Evolutionary conservation across 2,797 vertebrate genomes (phyloP).

Genomic region (Salarias fasciatus): DNA sequence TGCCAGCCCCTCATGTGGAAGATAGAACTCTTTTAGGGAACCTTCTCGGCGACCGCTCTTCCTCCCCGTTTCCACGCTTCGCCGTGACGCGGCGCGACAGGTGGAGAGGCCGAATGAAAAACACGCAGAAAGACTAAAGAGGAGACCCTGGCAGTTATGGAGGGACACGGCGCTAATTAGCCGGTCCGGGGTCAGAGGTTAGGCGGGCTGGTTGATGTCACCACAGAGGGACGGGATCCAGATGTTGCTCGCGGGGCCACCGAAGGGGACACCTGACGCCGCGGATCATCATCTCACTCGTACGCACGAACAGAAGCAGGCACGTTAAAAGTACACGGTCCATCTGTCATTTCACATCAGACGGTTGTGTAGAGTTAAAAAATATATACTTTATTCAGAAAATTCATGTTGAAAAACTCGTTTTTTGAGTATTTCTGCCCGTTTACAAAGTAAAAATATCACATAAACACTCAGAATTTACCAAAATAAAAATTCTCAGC

Average conservation of each 20-base stretch:
- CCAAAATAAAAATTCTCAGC: no score
- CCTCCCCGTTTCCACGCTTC: neutral
- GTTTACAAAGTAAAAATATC: no score
- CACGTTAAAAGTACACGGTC: no score
- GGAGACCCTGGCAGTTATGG: slow-evolving; percentile 58
- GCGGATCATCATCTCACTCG: slow-evolving; percentile 29
- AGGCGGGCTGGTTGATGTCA: slow-evolving; percentile 75
- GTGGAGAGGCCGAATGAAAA: slow-evolving; percentile 58
- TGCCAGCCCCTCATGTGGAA: neutral
- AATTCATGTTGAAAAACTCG: no score
- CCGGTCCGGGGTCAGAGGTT: slow-evolving; percentile 71
- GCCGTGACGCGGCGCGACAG: slow-evolving; percentile 69
- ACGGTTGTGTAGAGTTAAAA: no score
- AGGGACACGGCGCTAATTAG: slow-evolving; percentile 78
- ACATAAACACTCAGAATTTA: no score
- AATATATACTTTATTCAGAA: no score
- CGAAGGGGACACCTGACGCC: slow-evolving; percentile 61
- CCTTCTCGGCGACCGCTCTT: no score
- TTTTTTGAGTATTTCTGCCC: no score
- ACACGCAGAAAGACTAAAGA: slow-evolving; percentile 45
- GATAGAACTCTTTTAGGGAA: no score
- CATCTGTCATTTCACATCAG: no score
- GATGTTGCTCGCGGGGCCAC: slow-evolving; percentile 68
- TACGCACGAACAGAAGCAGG: slow-evolving; percentile 1
- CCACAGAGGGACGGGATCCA: slow-evolving; percentile 72